Conservation (phyloP, 2,888 invertebrate species). For the Mongoloraphidia duomilia region DNA sequence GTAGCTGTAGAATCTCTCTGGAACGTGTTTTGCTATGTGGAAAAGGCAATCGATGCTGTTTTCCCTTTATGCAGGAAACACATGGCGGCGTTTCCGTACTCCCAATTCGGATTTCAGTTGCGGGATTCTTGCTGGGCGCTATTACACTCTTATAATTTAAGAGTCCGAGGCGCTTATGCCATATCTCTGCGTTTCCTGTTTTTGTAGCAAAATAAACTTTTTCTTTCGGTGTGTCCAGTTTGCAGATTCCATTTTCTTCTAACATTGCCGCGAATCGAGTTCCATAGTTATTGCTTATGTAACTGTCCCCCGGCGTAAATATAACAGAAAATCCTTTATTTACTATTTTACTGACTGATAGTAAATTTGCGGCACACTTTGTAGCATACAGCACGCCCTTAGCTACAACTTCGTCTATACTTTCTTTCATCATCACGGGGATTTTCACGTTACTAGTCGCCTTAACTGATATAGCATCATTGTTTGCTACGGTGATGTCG, state of each 20-base stretch:
- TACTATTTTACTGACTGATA: constrained; percentile 14
- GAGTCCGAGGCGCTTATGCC: constrained; percentile 5
- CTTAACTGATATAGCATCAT: not conserved
- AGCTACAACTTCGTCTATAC: not conserved
- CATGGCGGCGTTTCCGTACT: constrained; percentile 2
- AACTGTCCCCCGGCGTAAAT: constrained; percentile 10
- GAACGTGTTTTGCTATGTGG: constrained; percentile 11
- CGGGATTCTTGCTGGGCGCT: too few species aligned
- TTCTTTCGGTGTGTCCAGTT: constrained; percentile 3
- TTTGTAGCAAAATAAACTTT: constrained; percentile 6
- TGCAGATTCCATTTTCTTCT: constrained; percentile 6
- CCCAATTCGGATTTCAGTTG: too few species aligned
- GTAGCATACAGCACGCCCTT: constrained; percentile 15
- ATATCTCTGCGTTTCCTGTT: constrained; percentile 5
- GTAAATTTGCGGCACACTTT: constrained; percentile 13
- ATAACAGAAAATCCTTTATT: constrained; percentile 12
- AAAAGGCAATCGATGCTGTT: constrained; percentile 15
- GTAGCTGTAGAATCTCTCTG: constrained; percentile 17
- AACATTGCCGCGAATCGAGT: not conserved
- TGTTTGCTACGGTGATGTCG: not conserved
- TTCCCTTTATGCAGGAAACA: constrained; percentile 16
- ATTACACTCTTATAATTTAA: too few species aligned
- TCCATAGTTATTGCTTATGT: constrained; percentile 8
- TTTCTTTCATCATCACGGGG: not conserved
- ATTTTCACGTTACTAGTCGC: constrained; percentile 6